Percentiles rank a stretch among this genome's conserved stretches.
Evolutionary conservation across 2,888 invertebrate species (phyloP).

Genomic region (Watsonalla binaria): DNA sequence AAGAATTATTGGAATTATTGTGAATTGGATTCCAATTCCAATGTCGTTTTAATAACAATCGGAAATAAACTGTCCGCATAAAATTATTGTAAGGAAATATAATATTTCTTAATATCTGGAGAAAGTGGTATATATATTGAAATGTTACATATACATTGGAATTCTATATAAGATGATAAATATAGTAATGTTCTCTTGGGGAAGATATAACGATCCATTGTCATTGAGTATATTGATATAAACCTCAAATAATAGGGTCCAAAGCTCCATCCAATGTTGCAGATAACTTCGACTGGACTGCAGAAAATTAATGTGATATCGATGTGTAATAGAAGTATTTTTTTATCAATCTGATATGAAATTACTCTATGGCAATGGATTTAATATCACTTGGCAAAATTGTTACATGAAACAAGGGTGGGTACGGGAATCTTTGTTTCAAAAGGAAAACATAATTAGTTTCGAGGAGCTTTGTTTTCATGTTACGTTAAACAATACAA

Average conservation of each 20-base stretch:
- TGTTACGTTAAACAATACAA: conserved; percentile 19
- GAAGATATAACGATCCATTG: conserved; percentile 46
- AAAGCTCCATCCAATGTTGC: conserved; percentile 72
- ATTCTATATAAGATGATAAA: conserved; percentile 54
- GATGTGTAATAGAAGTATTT: conserved; percentile 57
- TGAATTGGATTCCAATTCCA: conserved; percentile 42
- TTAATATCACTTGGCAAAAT: conserved; percentile 43
- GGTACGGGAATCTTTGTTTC: conserved; percentile 78
- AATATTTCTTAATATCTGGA: conserved; percentile 27
- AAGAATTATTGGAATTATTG: conserved; percentile 20
- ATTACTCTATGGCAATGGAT: conserved; percentile 64
- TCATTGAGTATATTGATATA: conserved; percentile 62
- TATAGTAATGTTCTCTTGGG: conserved; percentile 48
- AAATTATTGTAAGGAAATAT: conserved; percentile 54
- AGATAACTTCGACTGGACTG: conserved; percentile 64
- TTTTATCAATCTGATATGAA: conserved; percentile 45
- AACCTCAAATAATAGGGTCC: conserved; percentile 70
- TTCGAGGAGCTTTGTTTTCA: conserved; percentile 26
- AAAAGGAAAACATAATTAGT: conserved; percentile 72
- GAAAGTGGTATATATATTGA: conserved; percentile 62
- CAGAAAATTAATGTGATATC: conserved; percentile 59
- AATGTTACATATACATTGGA: conserved; percentile 61
- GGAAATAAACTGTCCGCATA: conserved; percentile 55
- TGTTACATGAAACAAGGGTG: conserved; percentile 62
- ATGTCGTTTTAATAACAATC: conserved; percentile 42